A percentile compares a stretch with the other conserved stretches of the same genome.
Evolutionary conservation across 2,113 vertebrate species (phyloP).

Genomic region (Calidris pygmaea): DNA sequence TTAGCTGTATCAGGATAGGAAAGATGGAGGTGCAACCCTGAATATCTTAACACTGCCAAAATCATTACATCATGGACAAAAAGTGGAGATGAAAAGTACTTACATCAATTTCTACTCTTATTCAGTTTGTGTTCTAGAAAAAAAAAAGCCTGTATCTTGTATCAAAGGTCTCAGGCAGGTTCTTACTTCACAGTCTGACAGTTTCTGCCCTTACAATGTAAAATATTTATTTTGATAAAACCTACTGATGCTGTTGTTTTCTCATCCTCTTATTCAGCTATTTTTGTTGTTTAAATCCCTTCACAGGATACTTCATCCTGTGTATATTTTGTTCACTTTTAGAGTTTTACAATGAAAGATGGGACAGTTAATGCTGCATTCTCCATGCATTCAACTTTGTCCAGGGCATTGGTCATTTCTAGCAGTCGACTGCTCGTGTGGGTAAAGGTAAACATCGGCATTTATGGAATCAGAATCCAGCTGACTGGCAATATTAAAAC

Average conservation of each 20-base stretch:
- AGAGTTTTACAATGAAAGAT: background rate
- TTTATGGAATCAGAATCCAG: background rate
- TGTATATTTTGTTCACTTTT: background rate
- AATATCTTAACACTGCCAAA: constrained; percentile 29
- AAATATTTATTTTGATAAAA: constrained; percentile 5
- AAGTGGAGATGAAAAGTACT: constrained; percentile 23
- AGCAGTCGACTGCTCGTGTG: background rate
- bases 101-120: constrained; percentile 17
- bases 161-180: background rate
- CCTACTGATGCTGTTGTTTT: background rate
- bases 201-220: background rate
- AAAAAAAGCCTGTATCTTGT: background rate
- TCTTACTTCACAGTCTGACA: background rate
- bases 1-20: constrained; percentile 21
- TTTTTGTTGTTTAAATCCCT: background rate
- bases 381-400: background rate
- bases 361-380: background rate
- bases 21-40: background rate
- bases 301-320: background rate
- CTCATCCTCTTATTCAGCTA: background rate
- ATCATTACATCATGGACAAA: constrained; percentile 42
- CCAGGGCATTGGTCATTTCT: background rate
- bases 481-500: background rate
- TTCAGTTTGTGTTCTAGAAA: background rate
- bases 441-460: background rate